Percentiles rank a stretch among this genome's conserved stretches.
Evolutionary conservation across 2,797 vertebrate species (phyloP).

Genomic region (Notolabrus celidotus): DNA sequence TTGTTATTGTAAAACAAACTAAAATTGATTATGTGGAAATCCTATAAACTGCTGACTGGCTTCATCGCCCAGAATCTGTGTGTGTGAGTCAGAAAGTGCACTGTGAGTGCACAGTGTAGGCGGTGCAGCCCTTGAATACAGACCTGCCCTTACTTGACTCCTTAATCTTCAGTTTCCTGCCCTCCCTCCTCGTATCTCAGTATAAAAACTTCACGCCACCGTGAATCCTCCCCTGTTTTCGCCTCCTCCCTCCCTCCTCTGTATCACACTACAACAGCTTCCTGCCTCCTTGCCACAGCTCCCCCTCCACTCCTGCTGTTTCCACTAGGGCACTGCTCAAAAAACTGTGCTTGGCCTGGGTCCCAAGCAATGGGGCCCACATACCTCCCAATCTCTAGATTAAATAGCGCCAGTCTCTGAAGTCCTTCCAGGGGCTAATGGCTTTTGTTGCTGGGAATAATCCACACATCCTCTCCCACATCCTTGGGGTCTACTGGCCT

Average conservation of each 20-base stretch:
- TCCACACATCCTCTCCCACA: slow-evolving; percentile 90
- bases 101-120: slow-evolving; percentile 38
- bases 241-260: slow-evolving; percentile 57
- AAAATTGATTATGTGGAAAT: slow-evolving; percentile 39
- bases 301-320: slow-evolving; percentile 75
- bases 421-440: slow-evolving; percentile 88
- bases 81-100: slow-evolving; percentile 37
- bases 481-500: slow-evolving; percentile 83
- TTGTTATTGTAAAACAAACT: slow-evolving; percentile 42
- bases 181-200: slow-evolving; percentile 72
- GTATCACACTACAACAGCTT: slow-evolving; percentile 71
- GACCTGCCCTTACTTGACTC: slow-evolving; percentile 83
- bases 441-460: slow-evolving; percentile 90
- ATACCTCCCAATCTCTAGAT: slow-evolving; percentile 88
- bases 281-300: slow-evolving; percentile 64
- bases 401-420: slow-evolving; percentile 88
- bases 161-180: slow-evolving; percentile 86
- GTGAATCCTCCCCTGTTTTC: slow-evolving; percentile 67
- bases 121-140: slow-evolving; percentile 60
- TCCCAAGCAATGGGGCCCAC: slow-evolving; percentile 83
- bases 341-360: slow-evolving; percentile 77
- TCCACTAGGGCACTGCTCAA: slow-evolving; percentile 78
- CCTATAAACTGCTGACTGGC: slow-evolving; percentile 39
- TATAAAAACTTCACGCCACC: slow-evolving; percentile 76
- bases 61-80: slow-evolving; percentile 25